Evolutionary conservation across 2,888 invertebrate genomes (phyloP).

Genomic region (Notocelia uddmanniana): DNA sequence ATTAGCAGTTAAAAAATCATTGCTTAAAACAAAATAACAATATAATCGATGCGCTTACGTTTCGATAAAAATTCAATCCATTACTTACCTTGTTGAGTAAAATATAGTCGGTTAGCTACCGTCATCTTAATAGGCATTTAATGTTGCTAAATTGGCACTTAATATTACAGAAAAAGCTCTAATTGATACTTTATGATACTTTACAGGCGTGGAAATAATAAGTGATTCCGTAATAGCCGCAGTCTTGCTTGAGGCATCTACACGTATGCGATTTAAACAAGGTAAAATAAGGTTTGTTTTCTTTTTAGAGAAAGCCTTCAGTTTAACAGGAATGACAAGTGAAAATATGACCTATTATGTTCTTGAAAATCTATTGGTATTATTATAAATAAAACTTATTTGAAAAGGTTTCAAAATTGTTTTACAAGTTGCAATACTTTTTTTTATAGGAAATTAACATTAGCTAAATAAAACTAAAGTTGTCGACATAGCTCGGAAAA

Average conservation of each 20-base stretch:
- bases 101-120: conserved; percentile 32
- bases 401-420: no score
- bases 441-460: no score
- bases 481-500: no score
- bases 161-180: conserved; percentile 31
- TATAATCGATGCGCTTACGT: conserved; percentile 9
- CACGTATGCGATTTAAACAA: conserved; percentile 17
- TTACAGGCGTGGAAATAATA: conserved; percentile 35
- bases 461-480: no score
- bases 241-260: conserved; percentile 32
- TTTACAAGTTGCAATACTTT: no score
- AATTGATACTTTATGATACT: conserved; percentile 43
- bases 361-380: no score
- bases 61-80: conserved; percentile 15
- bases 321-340: neutral
- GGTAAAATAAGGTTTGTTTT: conserved; percentile 2
- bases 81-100: conserved; percentile 29
- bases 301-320: conserved; percentile 5
- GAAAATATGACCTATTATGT: neutral
- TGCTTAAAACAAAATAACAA: no score
- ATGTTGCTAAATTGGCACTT: conserved; percentile 42
- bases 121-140: conserved; percentile 35
- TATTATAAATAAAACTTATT: no score
- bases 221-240: conserved; percentile 34
- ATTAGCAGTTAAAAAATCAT: no score